phyloP scores from a whole-genome alignment of 1,140 invertebrate species.

The Diuraphis noxia region DNA sequence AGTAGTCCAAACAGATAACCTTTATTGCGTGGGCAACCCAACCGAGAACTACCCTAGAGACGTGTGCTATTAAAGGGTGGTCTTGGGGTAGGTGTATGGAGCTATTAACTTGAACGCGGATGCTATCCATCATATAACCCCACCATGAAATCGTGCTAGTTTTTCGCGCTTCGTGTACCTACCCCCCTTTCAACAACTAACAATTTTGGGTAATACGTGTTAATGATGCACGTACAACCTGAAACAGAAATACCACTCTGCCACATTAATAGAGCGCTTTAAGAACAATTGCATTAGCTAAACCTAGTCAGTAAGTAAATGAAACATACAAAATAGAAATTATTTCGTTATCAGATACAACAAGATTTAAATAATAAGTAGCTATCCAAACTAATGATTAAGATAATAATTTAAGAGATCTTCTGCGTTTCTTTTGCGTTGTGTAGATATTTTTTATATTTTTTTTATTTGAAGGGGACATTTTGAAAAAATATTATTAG shows the following conservation, averaged over 20 bases:
- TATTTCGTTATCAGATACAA: neutral
- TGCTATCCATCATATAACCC: conserved; percentile 33
- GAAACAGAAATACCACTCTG: neutral
- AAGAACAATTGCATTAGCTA: neutral
- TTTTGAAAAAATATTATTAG: neutral
- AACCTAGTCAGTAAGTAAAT: neutral
- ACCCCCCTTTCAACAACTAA: conserved; percentile 23
- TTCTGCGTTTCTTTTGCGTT: neutral
- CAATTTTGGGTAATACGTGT: conserved; percentile 25
- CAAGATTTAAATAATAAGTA: neutral
- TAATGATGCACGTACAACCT: conserved; percentile 34
- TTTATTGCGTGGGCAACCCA: conserved; percentile 37
- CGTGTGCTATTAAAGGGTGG: conserved; percentile 37
- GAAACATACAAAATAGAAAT: neutral
- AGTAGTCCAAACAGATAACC: conserved; percentile 37
- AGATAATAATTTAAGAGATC: neutral
- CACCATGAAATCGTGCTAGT: conserved; percentile 33
- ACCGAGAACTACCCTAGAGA: conserved; percentile 37
- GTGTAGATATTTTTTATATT: neutral
- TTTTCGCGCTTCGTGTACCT: conserved; percentile 22
- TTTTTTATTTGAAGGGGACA: neutral
- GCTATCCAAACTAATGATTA: neutral
- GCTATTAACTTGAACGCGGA: conserved; percentile 40
- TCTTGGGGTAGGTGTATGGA: neutral
- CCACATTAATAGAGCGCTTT: neutral